Evolutionary conservation across 2,888 invertebrate genomes (phyloP).

Genomic region (Drosophila birchii): DNA sequence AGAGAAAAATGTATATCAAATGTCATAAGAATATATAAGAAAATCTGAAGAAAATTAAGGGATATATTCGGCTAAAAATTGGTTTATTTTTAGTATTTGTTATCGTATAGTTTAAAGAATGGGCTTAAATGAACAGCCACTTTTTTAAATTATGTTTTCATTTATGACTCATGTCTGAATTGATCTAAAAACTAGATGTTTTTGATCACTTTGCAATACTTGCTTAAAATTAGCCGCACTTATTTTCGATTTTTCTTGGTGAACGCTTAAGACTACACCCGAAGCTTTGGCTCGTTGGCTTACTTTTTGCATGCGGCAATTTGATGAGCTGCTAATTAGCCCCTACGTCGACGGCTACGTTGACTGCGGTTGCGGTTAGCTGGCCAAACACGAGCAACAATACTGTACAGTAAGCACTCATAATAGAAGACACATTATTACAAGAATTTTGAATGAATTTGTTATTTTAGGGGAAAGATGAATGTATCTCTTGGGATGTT

Average conservation of each 20-base stretch:
- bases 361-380: constrained; percentile 36
- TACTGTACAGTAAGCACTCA: constrained; percentile 25
- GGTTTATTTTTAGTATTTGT: not conserved
- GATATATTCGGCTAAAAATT: not conserved
- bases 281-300: constrained; percentile 32
- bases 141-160: not conserved
- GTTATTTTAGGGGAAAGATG: no score
- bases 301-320: constrained; percentile 67
- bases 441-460: not conserved
- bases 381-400: constrained; percentile 49
- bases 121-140: not conserved
- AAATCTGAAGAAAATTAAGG: not conserved
- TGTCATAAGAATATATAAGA: not conserved
- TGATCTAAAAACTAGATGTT: fast-evolving
- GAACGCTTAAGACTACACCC: constrained; percentile 23
- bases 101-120: no score
- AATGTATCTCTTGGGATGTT: not conserved
- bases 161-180: no score
- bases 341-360: constrained; percentile 33
- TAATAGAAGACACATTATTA: no score
- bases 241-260: not conserved
- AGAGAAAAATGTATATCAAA: constrained; percentile 10
- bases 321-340: constrained; percentile 79
- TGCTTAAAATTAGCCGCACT: no score
- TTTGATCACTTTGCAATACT: not conserved